These are phyloP conservation scores for Vulpes lagopus DNA, from an alignment of 2,113 vertebrate species.

Conservation along the genomic window DNA sequence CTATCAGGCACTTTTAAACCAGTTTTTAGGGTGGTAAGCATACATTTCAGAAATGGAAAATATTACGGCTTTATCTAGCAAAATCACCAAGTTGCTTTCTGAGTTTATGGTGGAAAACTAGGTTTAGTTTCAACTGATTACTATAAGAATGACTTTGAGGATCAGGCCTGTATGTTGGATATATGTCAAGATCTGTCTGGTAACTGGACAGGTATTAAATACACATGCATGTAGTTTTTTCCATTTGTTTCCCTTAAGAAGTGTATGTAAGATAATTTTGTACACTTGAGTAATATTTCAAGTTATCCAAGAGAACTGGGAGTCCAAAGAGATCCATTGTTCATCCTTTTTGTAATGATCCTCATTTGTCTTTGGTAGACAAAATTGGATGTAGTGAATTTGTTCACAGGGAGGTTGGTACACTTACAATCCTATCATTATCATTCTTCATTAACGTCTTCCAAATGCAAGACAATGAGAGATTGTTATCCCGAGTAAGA, in stretches of 20 bases:
- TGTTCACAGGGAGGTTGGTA: neutral
- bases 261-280: slow-evolving; percentile 2
- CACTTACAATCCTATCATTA: neutral
- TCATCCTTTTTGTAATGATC: slow-evolving; percentile 36
- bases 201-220: slow-evolving; percentile 3
- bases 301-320: slow-evolving; percentile 21
- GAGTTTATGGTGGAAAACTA: slow-evolving; percentile 4
- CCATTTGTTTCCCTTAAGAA: slow-evolving; percentile 3
- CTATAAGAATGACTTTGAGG: slow-evolving; percentile 32
- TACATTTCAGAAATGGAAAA: slow-evolving; percentile 38
- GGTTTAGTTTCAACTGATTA: slow-evolving; percentile 63
- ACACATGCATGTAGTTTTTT: neutral
- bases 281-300: slow-evolving; percentile 54
- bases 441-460: slow-evolving; percentile 46
- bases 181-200: neutral
- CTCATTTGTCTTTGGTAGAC: slow-evolving; percentile 40
- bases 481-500: neutral
- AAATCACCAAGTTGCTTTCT: slow-evolving; percentile 53
- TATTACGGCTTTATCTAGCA: slow-evolving; percentile 51
- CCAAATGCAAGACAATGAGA: neutral
- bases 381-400: neutral
- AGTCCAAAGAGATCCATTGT: neutral
- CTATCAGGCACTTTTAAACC: neutral
- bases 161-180: neutral
- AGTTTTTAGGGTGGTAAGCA: neutral